Evolutionary conservation across 2,888 invertebrate species (phyloP), one percentile per base, ranked within the genome.

Genomic region (Apotomis betuletana): DNA sequence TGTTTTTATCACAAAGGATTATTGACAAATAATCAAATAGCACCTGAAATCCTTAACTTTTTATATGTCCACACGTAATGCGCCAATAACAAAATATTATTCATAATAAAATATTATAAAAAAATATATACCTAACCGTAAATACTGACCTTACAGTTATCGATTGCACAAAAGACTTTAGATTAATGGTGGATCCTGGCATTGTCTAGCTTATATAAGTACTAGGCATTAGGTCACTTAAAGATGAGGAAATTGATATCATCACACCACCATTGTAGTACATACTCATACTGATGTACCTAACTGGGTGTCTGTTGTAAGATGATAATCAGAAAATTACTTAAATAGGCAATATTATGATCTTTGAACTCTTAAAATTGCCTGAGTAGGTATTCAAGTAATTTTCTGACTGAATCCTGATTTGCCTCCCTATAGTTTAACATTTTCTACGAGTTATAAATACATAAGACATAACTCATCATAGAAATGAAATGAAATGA

Each of bases 231-330:
- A 15, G 60, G 27, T 27, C 44, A 52, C 27, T 13, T 4, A 36
- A 12, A 55, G 55, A 41, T 49, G 38, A 62, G 52, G 46, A 69
- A 51, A 46, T 36, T 10, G 13, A 38, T 27, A 44, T 38, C 41
- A 46, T 44, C 55, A 41, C 44, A 68, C 61, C 62, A 57, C 49
- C 60, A 69, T 69, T 62, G 69, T 62, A 36, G 55, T 62, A 69
- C 38, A 5, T 36, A 13, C 13, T 15, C 12, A 63, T 36, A 27
- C 44, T 12, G 15, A 10, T 44, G 3, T 27, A 55, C 51, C 5
- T 5, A 4, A 44, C 41, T 41, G 41, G 41, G 49, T 3, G 49
- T 10, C 10, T 49, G 9, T 49, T 10, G 9, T 10, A 49, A 49
- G 10, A 49, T 49, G 9, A 9, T 9, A 9, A 10, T 10, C 49